These are phyloP conservation scores for Apotomis capreana DNA, from an alignment of 2,888 invertebrate species.

Conservation along the genomic window DNA sequence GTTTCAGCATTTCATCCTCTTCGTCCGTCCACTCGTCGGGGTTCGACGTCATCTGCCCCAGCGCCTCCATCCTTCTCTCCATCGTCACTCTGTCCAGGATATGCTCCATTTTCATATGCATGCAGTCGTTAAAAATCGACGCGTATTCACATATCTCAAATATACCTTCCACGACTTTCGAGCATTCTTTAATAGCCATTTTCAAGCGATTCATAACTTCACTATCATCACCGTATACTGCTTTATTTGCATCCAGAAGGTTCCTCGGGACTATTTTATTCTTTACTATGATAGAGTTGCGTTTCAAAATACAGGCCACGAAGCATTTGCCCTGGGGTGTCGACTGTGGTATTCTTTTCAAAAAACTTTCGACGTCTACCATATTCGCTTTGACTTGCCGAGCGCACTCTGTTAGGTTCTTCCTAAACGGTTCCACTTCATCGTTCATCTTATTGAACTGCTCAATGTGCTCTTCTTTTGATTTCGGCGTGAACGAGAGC, in stretches of 20 bases:
- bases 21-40: slow-evolving; percentile 70
- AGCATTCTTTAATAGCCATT: slow-evolving; percentile 65
- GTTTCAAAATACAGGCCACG: slow-evolving; percentile 74
- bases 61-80: slow-evolving; percentile 74
- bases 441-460: slow-evolving; percentile 62
- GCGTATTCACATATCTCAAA: slow-evolving; percentile 78
- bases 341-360: slow-evolving; percentile 70
- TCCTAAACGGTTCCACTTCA: slow-evolving; percentile 73
- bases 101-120: slow-evolving; percentile 80
- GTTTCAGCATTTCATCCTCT: slow-evolving; percentile 69
- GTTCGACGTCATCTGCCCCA: slow-evolving; percentile 68
- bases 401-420: slow-evolving; percentile 72
- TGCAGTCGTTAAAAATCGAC: slow-evolving; percentile 76
- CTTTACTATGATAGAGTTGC: slow-evolving; percentile 67
- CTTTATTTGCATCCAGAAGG: slow-evolving; percentile 66
- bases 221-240: slow-evolving; percentile 69
- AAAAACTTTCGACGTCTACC: slow-evolving; percentile 69
- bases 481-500: slow-evolving; percentile 63
- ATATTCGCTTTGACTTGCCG: slow-evolving; percentile 70
- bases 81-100: slow-evolving; percentile 72
- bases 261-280: slow-evolving; percentile 65
- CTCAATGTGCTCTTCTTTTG: slow-evolving; percentile 70
- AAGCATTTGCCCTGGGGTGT: slow-evolving; percentile 73
- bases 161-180: slow-evolving; percentile 59
- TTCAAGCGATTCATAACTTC: slow-evolving; percentile 68